Evolutionary conservation across 1,140 invertebrate genomes (phyloP), one percentile per base, ranked within the genome.

Genomic region (Nixonia krombeini): DNA sequence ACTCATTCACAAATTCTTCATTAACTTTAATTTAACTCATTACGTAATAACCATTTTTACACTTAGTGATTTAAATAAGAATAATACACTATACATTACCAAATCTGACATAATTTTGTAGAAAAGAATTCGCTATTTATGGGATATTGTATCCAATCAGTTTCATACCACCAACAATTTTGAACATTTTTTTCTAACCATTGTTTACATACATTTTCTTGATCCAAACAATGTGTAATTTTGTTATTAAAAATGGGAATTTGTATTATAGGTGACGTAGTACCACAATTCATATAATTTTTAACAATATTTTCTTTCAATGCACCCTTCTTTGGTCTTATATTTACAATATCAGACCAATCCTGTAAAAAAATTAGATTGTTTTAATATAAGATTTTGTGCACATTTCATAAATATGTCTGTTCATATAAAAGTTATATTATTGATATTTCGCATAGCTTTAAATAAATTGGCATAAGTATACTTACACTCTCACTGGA

Each of bases 181-280:
- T 85, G 83, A 38, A 85, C 52, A 64, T 85, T 84, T 15, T 41
- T 55, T n/a, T 55, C 26, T 1, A 85, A 50, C 85, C 85, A 86
- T 37, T 80, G 76, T 65, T 63, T 81, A 5, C 77, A 78, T 12
- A 75, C 41, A 16, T 78, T 64, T 41, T 75, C 76, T 53, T 80
- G 55, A 8, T 58, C 52, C n/a, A 76, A 42, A 10, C 31, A 45
- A 16, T 67, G 0, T 0, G 72, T 61, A n/a, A 77, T 56, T 55
- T 62, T 52, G 42, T 76, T 58, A 4, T 50, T 7, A 23, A 26
- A 25, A 8, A 9, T 17, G 13, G 15, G 16, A 41, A 9, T 6
- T 25, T 37, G 23, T 1, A 44, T 28, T 3, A 40, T 17, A 41
- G 59, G 16, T 68, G 31, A 29, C n/a, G 42, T 18, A 21, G 10